Base-by-base conservation (phyloP, 2,888 invertebrate species). In the Tetragnatha montana region DNA sequence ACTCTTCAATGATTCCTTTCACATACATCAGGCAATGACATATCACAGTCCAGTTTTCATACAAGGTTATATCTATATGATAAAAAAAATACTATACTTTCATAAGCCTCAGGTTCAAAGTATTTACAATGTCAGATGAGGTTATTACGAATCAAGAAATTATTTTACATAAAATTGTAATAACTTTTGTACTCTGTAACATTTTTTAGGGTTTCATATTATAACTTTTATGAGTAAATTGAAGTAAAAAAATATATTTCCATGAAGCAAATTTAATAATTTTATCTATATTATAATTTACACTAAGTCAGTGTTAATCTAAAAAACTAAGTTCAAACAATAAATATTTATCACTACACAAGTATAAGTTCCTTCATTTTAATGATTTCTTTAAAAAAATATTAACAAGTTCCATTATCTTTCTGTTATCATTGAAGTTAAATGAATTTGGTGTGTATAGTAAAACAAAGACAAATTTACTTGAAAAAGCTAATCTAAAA, bases 11-110 rank as follows among this genome's bases (percentile, higher is more conserved):
- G 49, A 35, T 49, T 60, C 19, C 22, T 22, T 35, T 35, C 74
- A 60, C 71, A 21, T 51, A 82, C 49, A 60, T 51, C 82, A 82
- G 82, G 60, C 82, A 71, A 22, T 74, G 51, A 21, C 82, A 74
- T 82, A 82, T 82, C 82, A 82, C 82, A 82, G 82, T 82, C 19
- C 82, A 82, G 50, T 50, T 80, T 71, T 82, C 60, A 73, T 60
- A 82, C 60, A 82, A 35, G 10, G 35, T 73, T 73, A 51, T 73
- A 21, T 50, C 78, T 68, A 74, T 60, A 73, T 82, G 60, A 74
- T 71, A 73, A 82, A 60, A 35, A 60, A 74, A 82, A 35, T 74
- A 82, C 70, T 49, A 49, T 71, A 69, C 21, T 82, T 71, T 51
- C 74, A 82, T 35, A 60, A 10, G 8, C 21, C 73, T 71, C 70